Conservation (phyloP, 2,113 vertebrate genomes). For the Regulus satrapa region DNA sequence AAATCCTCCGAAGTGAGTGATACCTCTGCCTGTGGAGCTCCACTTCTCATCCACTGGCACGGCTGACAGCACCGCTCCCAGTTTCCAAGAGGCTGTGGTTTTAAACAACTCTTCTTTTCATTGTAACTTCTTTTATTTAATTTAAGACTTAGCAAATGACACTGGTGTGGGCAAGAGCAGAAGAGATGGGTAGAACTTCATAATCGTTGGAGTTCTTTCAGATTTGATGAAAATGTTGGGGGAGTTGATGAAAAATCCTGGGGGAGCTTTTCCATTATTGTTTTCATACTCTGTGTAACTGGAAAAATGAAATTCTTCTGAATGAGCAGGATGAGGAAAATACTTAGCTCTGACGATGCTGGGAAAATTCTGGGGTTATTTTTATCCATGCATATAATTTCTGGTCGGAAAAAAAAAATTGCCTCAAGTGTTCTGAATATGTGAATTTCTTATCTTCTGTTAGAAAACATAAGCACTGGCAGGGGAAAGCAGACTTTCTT, state of each 20-base stretch:
- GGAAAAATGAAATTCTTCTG: constrained; percentile 53
- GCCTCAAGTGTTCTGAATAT: not conserved
- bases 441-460: constrained; percentile 20
- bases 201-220: not conserved
- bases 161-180: not conserved
- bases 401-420: not conserved
- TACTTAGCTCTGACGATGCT: constrained; percentile 22
- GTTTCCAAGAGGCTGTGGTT: not conserved
- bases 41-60: fast-evolving
- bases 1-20: fast-evolving
- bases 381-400: not conserved
- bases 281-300: not conserved
- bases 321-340: constrained; percentile 33
- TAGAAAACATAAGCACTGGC: constrained; percentile 1
- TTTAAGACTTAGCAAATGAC: not conserved
- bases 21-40: not conserved
- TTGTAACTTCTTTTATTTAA: not conserved
- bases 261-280: not conserved
- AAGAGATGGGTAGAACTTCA: not conserved
- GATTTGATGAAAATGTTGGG: no score
- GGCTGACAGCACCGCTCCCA: not conserved
- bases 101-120: constrained; percentile 11
- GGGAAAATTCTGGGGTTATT: constrained; percentile 56
- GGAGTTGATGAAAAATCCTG: not conserved
- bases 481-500: not conserved